phyloP scores from a whole-genome alignment of 2,888 invertebrate genomes.

The Copidosoma aretas region DNA sequence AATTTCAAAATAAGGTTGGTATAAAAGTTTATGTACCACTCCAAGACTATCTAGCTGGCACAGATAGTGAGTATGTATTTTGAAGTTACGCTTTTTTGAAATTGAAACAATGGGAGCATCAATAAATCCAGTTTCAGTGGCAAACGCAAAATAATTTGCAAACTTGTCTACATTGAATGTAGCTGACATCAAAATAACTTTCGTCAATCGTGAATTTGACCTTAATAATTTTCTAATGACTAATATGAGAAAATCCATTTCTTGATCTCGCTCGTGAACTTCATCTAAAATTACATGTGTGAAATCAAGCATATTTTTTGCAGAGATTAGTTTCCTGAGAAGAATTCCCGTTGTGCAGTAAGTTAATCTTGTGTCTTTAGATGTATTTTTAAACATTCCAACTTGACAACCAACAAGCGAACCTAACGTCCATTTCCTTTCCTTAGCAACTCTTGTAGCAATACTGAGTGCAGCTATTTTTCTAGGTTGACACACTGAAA shows the following conservation, averaged over 20 bases:
- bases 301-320: conserved; percentile 76
- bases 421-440: conserved; percentile 83
- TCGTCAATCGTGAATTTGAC: conserved; percentile 71
- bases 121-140: conserved; percentile 54
- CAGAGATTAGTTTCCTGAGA: conserved; percentile 75
- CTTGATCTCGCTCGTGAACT: conserved; percentile 90
- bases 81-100: conserved; percentile 65
- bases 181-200: conserved; percentile 91
- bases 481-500: conserved; percentile 86
- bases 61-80: conserved; percentile 71
- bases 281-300: conserved; percentile 94
- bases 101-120: conserved; percentile 69
- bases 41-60: conserved; percentile 59
- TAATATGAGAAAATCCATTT: conserved; percentile 88
- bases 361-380: conserved; percentile 76
- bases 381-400: conserved; percentile 70
- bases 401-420: conserved; percentile 90
- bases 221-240: conserved; percentile 80
- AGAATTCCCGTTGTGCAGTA: conserved; percentile 92
- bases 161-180: conserved; percentile 81
- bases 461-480: conserved; percentile 92
- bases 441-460: conserved; percentile 81
- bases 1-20: no score
- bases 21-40: no score
- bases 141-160: conserved; percentile 71